Evolutionary conservation across 2,113 vertebrate genomes (phyloP), one percentile per base, ranked within the genome.

Genomic region (Myanophis thanlyinensis): DNA sequence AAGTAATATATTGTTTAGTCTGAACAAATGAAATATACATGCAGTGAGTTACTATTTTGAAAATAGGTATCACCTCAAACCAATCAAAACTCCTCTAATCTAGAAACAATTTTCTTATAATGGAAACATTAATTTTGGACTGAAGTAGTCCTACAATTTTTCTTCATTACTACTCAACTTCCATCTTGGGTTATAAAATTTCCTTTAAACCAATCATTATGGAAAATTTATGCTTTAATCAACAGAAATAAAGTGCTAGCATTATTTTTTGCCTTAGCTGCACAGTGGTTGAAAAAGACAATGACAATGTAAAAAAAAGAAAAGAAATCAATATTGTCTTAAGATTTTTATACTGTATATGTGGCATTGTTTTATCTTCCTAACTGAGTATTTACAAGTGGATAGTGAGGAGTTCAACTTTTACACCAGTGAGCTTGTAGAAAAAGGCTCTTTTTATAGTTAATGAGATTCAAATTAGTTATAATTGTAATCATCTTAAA

Each of bases 1-100:
- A 95, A 94, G 89, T 90, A 94, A 90, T 93, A 51, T 47, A 54
- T 27, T 95, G 90, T 88, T 95, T 85, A 48, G 96, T 94, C 94
- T 94, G 93, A 94, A 56, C 56, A 94, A 86, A 94, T 89, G 56
- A 94, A 88, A 94, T 89, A 80, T 94, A 80, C 88, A 91, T 89
- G 53, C 85, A 91, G 22, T 86, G 7, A 13, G 88, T 93, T 30
- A 90, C 90, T 91, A 90, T 1, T 93, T 94, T 35, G 62, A 47
- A 12, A 88, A 93, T 93, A 54, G 80, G 1, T 59, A 88, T 90
- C 46, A 93, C 46, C 56, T 7, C 4, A 89, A 93, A 80, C 10
- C 92, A 27, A 91, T 90, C 54, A 88, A 62, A 92, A 90, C 87
- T 22, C 9, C 20, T 8, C 44, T 6, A 48, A 52, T 93, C 47